Conservation (phyloP, 1,140 invertebrate species). For the Cotesia vestalis region DNA sequence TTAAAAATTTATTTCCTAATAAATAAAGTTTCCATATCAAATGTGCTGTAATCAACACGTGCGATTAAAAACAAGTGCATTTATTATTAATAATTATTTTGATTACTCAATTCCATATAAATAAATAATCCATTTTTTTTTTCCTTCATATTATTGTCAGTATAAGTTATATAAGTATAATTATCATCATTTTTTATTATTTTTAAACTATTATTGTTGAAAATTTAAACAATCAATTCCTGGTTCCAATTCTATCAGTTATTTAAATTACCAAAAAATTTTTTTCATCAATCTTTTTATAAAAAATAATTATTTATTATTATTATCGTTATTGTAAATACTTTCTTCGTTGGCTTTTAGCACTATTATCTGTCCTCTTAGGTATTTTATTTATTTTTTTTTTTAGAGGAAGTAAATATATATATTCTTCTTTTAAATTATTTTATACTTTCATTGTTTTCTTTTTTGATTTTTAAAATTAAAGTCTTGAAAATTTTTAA, state of each 20-base stretch:
- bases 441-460: not conserved
- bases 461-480: not conserved
- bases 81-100: conserved; percentile 8
- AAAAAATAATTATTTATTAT: conserved; percentile 33
- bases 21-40: conserved; percentile 26
- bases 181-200: too few relatives aligned
- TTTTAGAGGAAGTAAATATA: conserved; percentile 6
- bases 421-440: not conserved
- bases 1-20: conserved; percentile 20
- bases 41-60: conserved; percentile 13
- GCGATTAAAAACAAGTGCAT: conserved; percentile 35
- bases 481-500: too few relatives aligned
- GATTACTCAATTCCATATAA: conserved; percentile 3
- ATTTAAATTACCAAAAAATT: conserved; percentile 1
- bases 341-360: conserved; percentile 43
- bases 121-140: not conserved
- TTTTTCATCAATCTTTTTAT: conserved; percentile 21
- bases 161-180: too few relatives aligned
- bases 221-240: conserved; percentile 28
- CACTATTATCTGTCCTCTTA: conserved; percentile 50
- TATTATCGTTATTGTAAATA: conserved; percentile 34
- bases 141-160: too few relatives aligned
- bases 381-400: conserved; percentile 38
- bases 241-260: not conserved
- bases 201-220: conserved; percentile 2